Evolutionary conservation across 1,140 invertebrate genomes (phyloP), one percentile per base, ranked within the genome.

Genomic region (Macrosteles quadrilineatus): DNA sequence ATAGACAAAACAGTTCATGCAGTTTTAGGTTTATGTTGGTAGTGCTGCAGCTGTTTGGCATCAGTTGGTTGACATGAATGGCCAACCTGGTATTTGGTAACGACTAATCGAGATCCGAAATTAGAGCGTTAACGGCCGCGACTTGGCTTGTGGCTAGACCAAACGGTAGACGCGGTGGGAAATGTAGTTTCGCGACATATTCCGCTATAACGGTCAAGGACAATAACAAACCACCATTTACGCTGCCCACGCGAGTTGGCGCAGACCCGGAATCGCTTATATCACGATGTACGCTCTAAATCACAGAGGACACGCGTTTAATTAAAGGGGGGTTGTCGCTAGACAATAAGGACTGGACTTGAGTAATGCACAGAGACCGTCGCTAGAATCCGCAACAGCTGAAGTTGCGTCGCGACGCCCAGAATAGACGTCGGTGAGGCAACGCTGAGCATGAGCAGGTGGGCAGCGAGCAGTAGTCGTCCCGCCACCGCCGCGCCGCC

Each of bases 91-190:
- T n/a, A n/a, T n/a, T n/a, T n/a, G n/a, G n/a, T n/a, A n/a, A n/a
- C n/a, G n/a, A n/a, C n/a, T n/a, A n/a, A n/a, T n/a, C n/a, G n/a
- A n/a, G n/a, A n/a, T n/a, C n/a, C n/a, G n/a, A n/a, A n/a, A n/a
- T n/a, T n/a, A n/a, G n/a, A n/a, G n/a, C n/a, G n/a, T n/a, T n/a
- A n/a, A n/a, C n/a, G n/a, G n/a, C n/a, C n/a, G n/a, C n/a, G n/a
- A n/a, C n/a, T n/a, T n/a, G n/a, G n/a, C n/a, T n/a, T n/a, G 32
- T 30, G 55, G 55, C 55, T 59, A 59, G 55, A 59, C 55, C 55
- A 6, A 27, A 25, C 55, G 12, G 27, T 6, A 59, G 23, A 59
- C 55, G 27, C 4, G 27, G 21, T n/a, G 6, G 21, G 2, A 25
- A 59, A n/a, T 36, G 32, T 36, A 36, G 14, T 6, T 36, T 4